Percentiles rank a stretch among this genome's conserved stretches.
Conservation (phyloP, 92 coral and sea anemone species). For the Desmophyllum pertusum region DNA sequence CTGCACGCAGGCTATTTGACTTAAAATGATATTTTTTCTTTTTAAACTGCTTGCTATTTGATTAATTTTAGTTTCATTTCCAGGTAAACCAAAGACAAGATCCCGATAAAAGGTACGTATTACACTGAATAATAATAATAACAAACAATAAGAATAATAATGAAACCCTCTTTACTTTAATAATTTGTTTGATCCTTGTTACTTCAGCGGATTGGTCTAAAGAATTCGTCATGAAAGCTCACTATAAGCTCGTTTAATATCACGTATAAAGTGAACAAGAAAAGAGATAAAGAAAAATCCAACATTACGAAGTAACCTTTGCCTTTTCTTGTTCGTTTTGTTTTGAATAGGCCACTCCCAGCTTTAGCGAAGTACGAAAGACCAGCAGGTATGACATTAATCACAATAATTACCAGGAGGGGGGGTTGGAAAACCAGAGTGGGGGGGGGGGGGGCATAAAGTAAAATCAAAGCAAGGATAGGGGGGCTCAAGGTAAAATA, state of each 20-base stretch:
- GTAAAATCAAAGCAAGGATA: no score
- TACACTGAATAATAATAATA: background rate
- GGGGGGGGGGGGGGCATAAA: no score
- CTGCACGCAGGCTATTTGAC: no score
- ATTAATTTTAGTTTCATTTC: background rate
- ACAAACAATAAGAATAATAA: no score
- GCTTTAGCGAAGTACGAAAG: slow-evolving; percentile 44
- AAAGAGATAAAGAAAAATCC: background rate
- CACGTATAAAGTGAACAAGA: background rate
- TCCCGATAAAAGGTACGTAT: slow-evolving; percentile 36
- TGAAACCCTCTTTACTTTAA: background rate
- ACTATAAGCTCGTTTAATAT: no score
- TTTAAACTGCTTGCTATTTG: background rate
- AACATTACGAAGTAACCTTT: no score
- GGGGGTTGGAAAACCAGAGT: no score
- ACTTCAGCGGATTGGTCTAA: background rate
- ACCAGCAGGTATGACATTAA: slow-evolving; percentile 38
- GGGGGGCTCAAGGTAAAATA: no score
- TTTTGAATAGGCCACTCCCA: slow-evolving; percentile 38
- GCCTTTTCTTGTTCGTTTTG: background rate
- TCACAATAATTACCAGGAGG: no score
- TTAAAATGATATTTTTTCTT: no score
- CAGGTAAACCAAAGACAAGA: slow-evolving; percentile 38
- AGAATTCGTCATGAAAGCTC: no score
- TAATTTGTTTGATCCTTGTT: background rate